Base-by-base conservation (phyloP, 2,888 invertebrate genomes). In the Macroteleia sp. region DNA sequence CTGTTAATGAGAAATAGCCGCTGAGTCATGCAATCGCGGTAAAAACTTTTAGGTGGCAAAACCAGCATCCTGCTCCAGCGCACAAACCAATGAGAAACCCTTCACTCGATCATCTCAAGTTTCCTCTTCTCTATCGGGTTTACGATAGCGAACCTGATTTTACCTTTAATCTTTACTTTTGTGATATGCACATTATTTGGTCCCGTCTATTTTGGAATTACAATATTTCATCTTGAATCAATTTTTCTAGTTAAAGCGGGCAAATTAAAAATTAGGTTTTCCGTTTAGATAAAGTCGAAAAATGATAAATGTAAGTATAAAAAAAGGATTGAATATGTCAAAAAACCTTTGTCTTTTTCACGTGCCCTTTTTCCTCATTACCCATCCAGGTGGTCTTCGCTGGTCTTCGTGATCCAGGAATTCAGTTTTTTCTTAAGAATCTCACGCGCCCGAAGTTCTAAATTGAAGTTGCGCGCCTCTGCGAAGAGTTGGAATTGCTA, bases 1-100 rank as follows among this genome's bases (percentile, higher is more conserved):
- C 86, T 79, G 84, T 85, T 90, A 89, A 90, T 90, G 89, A 89
- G 89, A 90, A 89, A 89, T 88, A 87, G 86, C 78, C 78, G 90
- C 87, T 85, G 88, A 88, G 87, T 90, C 90, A 90, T 69, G 74
- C 69, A 25, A 50, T 50, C 61, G 84, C 77, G 34, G 42, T 64
- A 78, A 77, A 76, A 76, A 77, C 66, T 67, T 74, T 62, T 74
- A 67, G 56, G 71, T 78, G 54, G 80, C 80, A 81, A 81, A 80
- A 67, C 77, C 62, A 75, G 71, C 75, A 74, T 73, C 57, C 54
- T 74, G 70, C 46, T 73, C 28, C 66, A 62, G 36, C 70, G 6
- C 25, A 6, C 4, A 86, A 84, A 83, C 81, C 83, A 84, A 84
- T 84, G 82, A 88, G 87, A 88, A 88, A 87, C 80, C 75, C 62